These are phyloP conservation scores for Craseonycteris thonglongyai DNA, from an alignment of 2,113 vertebrate species.

Conservation along the genomic window DNA sequence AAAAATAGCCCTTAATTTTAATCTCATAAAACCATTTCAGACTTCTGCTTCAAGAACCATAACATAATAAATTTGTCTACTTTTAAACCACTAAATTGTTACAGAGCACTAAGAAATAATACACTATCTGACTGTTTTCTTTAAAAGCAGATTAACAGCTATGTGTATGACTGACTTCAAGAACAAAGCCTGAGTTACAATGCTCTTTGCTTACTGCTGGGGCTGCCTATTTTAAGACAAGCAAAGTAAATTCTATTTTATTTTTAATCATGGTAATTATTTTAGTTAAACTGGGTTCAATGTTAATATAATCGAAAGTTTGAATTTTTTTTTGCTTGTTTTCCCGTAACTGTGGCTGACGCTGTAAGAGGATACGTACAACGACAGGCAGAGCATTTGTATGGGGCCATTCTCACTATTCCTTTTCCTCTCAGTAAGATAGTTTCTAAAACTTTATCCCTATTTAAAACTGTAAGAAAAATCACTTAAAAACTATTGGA, in stretches of 20 bases:
- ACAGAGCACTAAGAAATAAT: not conserved
- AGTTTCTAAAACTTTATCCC: not conserved
- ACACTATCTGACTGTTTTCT: not conserved
- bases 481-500: not conserved
- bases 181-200: not conserved
- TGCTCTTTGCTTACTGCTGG: not conserved
- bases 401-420: not conserved
- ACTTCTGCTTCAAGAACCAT: not conserved
- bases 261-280: not conserved
- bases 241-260: not conserved
- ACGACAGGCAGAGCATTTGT: rapidly evolving
- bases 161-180: not conserved
- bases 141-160: not conserved
- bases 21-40: not conserved
- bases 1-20: not conserved
- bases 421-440: not conserved
- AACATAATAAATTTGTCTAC: not conserved
- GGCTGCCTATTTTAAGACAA: not conserved
- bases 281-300: not conserved
- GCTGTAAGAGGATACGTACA: not conserved
- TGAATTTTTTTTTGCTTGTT: not conserved
- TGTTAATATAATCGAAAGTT: not conserved
- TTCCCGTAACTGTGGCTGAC: too few relatives aligned
- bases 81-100: not conserved
- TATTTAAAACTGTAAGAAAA: not conserved